Evolutionary conservation across 2,888 invertebrate species (phyloP).

Genomic region (Scaptomyza tumidula): DNA sequence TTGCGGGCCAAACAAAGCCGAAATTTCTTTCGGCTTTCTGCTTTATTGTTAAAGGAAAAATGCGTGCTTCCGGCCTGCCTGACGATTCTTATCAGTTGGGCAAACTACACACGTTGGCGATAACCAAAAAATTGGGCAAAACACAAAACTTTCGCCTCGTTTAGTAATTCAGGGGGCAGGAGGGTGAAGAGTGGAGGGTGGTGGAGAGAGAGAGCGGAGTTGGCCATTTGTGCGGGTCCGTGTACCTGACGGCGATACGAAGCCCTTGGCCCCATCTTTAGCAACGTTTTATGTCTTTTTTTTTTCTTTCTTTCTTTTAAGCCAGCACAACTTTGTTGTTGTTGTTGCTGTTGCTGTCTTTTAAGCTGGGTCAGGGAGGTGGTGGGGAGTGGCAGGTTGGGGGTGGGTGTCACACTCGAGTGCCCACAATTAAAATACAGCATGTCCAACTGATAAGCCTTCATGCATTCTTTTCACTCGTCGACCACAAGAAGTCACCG

Average conservation of each 20-base stretch:
- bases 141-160: slow-evolving; percentile 57
- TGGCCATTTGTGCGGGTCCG: slow-evolving; percentile 70
- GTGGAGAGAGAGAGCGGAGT: not conserved
- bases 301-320: slow-evolving; percentile 8
- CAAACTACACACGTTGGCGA: slow-evolving; percentile 53
- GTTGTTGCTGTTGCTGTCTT: slow-evolving; percentile 41
- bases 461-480: slow-evolving; percentile 72
- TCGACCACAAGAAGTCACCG: slow-evolving; percentile 31
- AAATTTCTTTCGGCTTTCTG: slow-evolving; percentile 11
- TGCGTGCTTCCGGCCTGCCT: slow-evolving; percentile 16
- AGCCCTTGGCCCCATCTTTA: slow-evolving; percentile 47
- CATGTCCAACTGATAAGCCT: slow-evolving; percentile 80
- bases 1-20: slow-evolving; percentile 33
- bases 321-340: slow-evolving; percentile 26
- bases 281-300: slow-evolving; percentile 26
- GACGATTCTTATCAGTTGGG: slow-evolving; percentile 52
- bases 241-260: slow-evolving; percentile 46
- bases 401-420: slow-evolving; percentile 68
- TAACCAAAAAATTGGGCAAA: slow-evolving; percentile 58
- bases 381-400: slow-evolving; percentile 16
- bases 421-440: slow-evolving; percentile 80
- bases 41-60: slow-evolving; percentile 29
- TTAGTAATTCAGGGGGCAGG: not conserved
- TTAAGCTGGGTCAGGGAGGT: slow-evolving; percentile 24
- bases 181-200: not conserved